Base-by-base conservation (phyloP, 1,140 invertebrate species). In the Diorhabda sublineata region DNA sequence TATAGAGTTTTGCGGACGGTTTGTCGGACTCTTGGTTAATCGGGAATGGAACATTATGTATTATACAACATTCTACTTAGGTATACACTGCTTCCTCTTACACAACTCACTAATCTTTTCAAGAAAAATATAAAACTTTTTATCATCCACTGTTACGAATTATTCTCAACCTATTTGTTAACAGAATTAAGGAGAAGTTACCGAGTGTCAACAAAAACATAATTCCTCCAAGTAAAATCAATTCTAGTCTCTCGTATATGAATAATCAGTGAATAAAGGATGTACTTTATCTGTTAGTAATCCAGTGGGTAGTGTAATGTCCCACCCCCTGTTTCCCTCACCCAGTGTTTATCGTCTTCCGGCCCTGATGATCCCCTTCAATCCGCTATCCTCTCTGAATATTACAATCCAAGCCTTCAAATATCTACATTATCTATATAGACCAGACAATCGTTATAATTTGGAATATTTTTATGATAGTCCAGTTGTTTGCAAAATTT, bases 251-350 rank as follows among this genome's bases (percentile, higher is more conserved):
- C 26, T 26, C 26, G 26, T 26, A 26, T 26, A 26, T 26, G 26
- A 26, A 26, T 26, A 26, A 71, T 69, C 68, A 69, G 68, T 64
- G 68, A 42, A 68, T 63, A 66, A 66, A 70, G 73, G 73, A 74
- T 74, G 70, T 72, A 66, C 66, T 67, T 70, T 71, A 74, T 74
- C 73, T 69, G 45, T 68, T 64, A 9, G 58, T 11, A 60, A 60
- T 60, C 58, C 58, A 67, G 73, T 70, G 42, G 66, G 70, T 71
- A 72, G 71, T 73, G 69, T 67, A 67, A 60, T 26, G 26, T 26
- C 68, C 67, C 47, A 68, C 58, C 68, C 61, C 8, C 8, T 26
- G 9, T 8, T 42, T 41, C 58, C 2, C 9, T 63, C 67, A 65
- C 56, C 66, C 62, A 64, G 68, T 61, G 61, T 68, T 71, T 71